phyloP scores from a whole-genome alignment of 1,140 invertebrate genomes.

The Dendrolimus punctatus region DNA sequence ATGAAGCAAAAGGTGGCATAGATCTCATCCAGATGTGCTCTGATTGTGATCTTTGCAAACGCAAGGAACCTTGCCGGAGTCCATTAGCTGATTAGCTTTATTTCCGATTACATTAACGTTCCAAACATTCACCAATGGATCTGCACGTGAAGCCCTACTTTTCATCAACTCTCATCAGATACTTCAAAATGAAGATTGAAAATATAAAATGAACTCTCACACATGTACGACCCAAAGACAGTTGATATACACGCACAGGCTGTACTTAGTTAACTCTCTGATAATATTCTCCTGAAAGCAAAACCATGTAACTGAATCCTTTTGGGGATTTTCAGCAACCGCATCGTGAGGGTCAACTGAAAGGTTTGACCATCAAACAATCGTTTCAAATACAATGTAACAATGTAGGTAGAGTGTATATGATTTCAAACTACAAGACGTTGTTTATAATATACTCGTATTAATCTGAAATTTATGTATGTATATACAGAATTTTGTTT shows the following conservation, averaged over 20 bases:
- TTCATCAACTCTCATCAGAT: too few relatives aligned
- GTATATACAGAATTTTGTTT: too few relatives aligned
- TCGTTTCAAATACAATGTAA: slow-evolving; percentile 22
- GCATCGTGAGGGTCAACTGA: slow-evolving; percentile 47
- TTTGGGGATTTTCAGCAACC: slow-evolving; percentile 47
- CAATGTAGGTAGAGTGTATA: not conserved
- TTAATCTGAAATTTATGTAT: too few relatives aligned
- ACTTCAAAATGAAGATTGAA: too few relatives aligned
- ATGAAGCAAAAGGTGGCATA: slow-evolving; percentile 1
- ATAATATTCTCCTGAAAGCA: slow-evolving; percentile 49
- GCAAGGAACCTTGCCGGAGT: slow-evolving; percentile 22
- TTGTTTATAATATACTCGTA: too few relatives aligned
- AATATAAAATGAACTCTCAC: too few relatives aligned
- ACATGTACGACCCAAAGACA: too few relatives aligned
- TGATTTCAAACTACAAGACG: not conserved
- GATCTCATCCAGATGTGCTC: slow-evolving; percentile 5
- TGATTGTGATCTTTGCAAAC: slow-evolving; percentile 29
- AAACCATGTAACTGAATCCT: slow-evolving; percentile 47
- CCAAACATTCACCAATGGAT: slow-evolving; percentile 15
- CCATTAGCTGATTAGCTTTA: slow-evolving; percentile 41
- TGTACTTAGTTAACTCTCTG: slow-evolving; percentile 27
- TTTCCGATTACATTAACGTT: slow-evolving; percentile 24
- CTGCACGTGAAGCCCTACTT: not conserved
- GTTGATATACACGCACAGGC: too few relatives aligned
- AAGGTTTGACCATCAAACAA: slow-evolving; percentile 46